phyloP scores from a whole-genome alignment of 2,113 vertebrate species.

The Salvelinus sp. region DNA sequence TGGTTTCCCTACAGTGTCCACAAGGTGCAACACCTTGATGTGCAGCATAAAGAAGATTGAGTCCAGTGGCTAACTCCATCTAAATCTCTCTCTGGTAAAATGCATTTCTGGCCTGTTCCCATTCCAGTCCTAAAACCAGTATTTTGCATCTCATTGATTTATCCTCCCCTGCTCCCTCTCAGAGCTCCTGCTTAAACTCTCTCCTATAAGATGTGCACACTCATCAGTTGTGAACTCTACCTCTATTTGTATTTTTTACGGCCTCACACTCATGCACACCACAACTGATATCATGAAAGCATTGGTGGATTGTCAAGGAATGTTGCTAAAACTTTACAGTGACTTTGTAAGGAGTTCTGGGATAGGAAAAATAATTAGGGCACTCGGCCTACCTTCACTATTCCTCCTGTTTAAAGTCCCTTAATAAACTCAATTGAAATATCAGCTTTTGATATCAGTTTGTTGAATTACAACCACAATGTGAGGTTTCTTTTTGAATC shows the following conservation, averaged over 20 bases:
- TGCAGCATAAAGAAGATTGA: too few species aligned
- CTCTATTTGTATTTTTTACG: slow-evolving; percentile 19
- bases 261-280: background rate
- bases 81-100: slow-evolving; percentile 21
- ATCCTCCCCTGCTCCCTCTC: slow-evolving; percentile 29
- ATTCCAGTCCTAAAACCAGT: slow-evolving; percentile 34
- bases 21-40: background rate
- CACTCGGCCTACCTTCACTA: too few species aligned
- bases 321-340: background rate
- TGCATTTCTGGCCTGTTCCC: slow-evolving; percentile 38
- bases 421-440: too few species aligned
- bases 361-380: too few species aligned
- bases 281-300: background rate
- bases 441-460: background rate
- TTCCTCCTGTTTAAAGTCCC: too few species aligned
- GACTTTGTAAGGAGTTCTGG: too few species aligned
- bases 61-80: background rate
- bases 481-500: too few species aligned
- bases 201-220: slow-evolving; percentile 69
- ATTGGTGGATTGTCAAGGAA: background rate
- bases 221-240: slow-evolving; percentile 60
- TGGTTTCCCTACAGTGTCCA: background rate
- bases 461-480: background rate
- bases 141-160: slow-evolving; percentile 61
- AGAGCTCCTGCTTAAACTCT: slow-evolving; percentile 38